These are phyloP conservation scores for Hololepta plana DNA, from an alignment of 2,888 invertebrate species.

Conservation along the genomic window DNA sequence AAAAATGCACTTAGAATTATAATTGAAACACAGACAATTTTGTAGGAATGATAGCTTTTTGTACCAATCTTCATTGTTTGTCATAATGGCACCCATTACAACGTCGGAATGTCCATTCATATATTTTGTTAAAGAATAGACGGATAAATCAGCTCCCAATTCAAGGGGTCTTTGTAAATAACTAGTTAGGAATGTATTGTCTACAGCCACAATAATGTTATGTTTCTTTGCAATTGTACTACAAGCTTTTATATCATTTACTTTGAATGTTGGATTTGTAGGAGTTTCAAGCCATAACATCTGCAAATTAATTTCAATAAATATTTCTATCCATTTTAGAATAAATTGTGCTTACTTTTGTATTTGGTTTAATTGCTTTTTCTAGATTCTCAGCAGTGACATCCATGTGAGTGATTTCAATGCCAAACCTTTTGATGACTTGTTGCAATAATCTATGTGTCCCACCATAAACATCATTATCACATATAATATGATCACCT, in stretches of 20 bases:
- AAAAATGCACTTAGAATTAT: too few species aligned
- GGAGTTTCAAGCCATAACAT: conserved; percentile 90
- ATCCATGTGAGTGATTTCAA: conserved; percentile 64
- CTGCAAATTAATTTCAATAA: conserved; percentile 27
- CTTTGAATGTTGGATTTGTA: conserved; percentile 84
- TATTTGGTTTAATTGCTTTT: conserved; percentile 57
- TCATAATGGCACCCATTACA: conserved; percentile 81
- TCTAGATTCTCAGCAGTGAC: conserved; percentile 48
- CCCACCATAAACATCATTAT: conserved; percentile 92
- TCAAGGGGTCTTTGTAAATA: conserved; percentile 82
- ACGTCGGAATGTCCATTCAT: conserved; percentile 98
- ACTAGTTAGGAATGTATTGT: conserved; percentile 86
- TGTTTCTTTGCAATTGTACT: conserved; percentile 39
- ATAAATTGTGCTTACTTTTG: conserved; percentile 56
- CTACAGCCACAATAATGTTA: conserved; percentile 59
- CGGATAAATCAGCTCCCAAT: conserved; percentile 77
- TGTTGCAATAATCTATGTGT: conserved; percentile 54
- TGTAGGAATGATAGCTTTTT: conserved; percentile 66
- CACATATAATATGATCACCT: conserved; percentile 82
- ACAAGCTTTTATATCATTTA: conserved; percentile 69
- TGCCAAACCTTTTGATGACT: conserved; percentile 40
- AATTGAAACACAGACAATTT: conserved; percentile 50
- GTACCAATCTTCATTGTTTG: conserved; percentile 53
- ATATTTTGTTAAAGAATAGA: conserved; percentile 92
- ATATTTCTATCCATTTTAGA: conserved; percentile 2